Conservation (phyloP, 2,797 vertebrate genomes). For the Parauchenoglanis ngamensis region DNA sequence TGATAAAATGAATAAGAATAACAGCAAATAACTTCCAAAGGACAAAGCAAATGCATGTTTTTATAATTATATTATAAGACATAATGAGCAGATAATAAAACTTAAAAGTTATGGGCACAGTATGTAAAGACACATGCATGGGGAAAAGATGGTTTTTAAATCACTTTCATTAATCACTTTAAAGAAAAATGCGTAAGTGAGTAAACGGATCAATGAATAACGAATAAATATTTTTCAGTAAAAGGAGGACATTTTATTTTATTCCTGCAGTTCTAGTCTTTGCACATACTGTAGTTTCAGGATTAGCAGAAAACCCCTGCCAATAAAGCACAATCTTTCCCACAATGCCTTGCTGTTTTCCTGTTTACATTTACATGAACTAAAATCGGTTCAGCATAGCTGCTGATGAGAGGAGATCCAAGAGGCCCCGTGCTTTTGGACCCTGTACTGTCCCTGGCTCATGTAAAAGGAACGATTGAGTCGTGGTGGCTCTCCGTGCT, state of each 20-base stretch:
- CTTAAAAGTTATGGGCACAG: background rate
- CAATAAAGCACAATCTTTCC: background rate
- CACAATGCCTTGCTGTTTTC: background rate
- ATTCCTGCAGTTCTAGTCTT: background rate
- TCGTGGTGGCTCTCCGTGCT: slow-evolving; percentile 16
- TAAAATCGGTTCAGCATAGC: background rate
- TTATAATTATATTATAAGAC: background rate
- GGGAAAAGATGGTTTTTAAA: no score
- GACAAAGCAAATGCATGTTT: background rate
- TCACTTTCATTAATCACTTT: background rate
- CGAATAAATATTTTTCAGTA: background rate
- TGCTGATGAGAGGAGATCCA: background rate
- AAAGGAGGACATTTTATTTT: background rate
- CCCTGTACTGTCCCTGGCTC: slow-evolving; percentile 44
- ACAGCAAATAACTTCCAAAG: background rate
- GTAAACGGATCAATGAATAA: background rate
- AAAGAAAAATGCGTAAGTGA: background rate
- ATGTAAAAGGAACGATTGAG: slow-evolving; percentile 25
- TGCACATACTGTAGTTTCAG: background rate
- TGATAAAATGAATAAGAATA: background rate
- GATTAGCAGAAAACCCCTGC: background rate
- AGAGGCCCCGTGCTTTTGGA: slow-evolving; percentile 1
- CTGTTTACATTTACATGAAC: background rate
- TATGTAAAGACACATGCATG: background rate
- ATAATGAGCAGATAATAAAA: background rate